Evolutionary conservation across 2,113 vertebrate genomes (phyloP).

Genomic region (Oceanodroma tethys): DNA sequence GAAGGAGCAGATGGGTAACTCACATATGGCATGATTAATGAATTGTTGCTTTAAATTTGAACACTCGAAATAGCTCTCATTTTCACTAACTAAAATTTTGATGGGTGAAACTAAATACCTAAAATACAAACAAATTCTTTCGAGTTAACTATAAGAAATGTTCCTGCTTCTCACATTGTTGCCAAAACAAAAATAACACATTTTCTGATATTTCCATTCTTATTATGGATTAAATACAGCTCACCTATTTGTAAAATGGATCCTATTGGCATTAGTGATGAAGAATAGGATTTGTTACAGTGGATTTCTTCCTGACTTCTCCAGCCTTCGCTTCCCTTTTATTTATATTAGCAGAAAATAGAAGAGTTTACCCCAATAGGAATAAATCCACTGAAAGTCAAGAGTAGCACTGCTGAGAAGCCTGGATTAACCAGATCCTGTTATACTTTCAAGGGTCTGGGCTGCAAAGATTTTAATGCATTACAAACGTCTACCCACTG

Average conservation of each 20-base stretch:
- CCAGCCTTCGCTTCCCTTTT: not conserved
- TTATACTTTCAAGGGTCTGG: not conserved
- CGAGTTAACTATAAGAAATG: not conserved
- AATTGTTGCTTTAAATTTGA: slow-evolving; percentile 18
- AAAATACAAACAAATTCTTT: not conserved
- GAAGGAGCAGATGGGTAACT: slow-evolving; percentile 47
- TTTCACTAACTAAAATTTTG: not conserved
- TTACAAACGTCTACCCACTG: not conserved
- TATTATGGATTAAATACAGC: not conserved
- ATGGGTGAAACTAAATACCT: not conserved
- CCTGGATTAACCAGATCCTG: not conserved
- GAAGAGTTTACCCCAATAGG: not conserved
- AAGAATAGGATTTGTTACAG: not conserved
- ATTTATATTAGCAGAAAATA: not conserved
- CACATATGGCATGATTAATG: slow-evolving; percentile 17
- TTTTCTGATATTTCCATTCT: not conserved
- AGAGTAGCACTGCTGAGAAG: not conserved
- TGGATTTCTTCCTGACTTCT: not conserved
- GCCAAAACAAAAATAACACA: not conserved
- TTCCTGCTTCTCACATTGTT: not conserved
- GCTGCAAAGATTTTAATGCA: not conserved
- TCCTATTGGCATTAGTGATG: not conserved
- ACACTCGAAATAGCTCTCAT: not conserved
- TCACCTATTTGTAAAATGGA: not conserved
- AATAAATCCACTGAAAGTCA: not conserved